A percentile compares a stretch with the other conserved stretches of the same genome.
phyloP scores from a whole-genome alignment of 2,797 vertebrate genomes.

The Pteronotus mesoamericanus region DNA sequence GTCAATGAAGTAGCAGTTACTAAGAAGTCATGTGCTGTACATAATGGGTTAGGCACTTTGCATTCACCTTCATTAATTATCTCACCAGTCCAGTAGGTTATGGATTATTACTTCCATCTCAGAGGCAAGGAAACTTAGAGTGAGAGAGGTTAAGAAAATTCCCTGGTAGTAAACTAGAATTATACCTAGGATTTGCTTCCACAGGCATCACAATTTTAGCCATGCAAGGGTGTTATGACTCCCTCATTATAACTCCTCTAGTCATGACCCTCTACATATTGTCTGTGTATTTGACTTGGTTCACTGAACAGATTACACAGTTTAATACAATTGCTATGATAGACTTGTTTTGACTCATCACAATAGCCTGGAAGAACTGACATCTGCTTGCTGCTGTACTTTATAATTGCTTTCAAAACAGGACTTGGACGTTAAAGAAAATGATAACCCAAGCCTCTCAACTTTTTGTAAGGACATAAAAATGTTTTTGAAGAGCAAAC shows the following conservation, averaged over 20 bases:
- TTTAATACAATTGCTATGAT: conserved; percentile 60
- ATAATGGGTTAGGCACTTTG: background rate
- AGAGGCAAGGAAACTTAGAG: background rate
- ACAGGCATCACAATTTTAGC: background rate
- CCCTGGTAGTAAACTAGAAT: background rate
- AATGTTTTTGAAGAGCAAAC: background rate
- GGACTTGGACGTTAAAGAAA: conserved; percentile 32
- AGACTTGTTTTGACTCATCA: conserved; percentile 59
- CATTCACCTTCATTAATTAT: background rate
- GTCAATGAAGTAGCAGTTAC: background rate
- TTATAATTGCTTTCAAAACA: conserved; percentile 61
- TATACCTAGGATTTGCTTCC: background rate
- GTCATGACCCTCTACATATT: background rate
- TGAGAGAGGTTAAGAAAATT: background rate
- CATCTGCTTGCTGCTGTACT: conserved; percentile 44
- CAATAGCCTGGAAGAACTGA: conserved; percentile 37
- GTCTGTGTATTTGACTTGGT: conserved; percentile 51
- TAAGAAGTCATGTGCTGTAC: background rate
- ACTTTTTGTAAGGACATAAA: background rate
- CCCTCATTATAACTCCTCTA: background rate
- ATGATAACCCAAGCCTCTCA: background rate
- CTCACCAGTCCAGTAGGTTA: background rate
- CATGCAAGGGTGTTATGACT: background rate
- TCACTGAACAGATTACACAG: conserved; percentile 46
- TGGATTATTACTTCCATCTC: background rate